Evolutionary conservation across 2,113 vertebrate species (phyloP), one percentile per base, ranked within the genome.

Genomic region (Chrysochloris asiatica): DNA sequence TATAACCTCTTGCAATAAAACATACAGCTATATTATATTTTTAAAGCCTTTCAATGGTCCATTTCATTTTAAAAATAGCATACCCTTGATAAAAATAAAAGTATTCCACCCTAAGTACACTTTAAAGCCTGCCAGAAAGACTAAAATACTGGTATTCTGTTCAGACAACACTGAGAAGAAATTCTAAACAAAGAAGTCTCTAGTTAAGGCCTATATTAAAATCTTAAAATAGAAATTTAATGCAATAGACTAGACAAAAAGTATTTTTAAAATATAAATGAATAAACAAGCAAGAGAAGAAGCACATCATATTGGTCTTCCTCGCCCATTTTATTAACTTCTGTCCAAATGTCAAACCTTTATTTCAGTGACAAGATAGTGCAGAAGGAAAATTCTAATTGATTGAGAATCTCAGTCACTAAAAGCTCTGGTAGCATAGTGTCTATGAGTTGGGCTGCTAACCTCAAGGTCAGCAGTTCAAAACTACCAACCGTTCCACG

Each of bases 201-300:
- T 76, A 88, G 56, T 41, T 92, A 88, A 93, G 80, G 12, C 52
- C 67, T 78, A 36, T 69, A 93, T 93, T 95, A 93, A 96, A 93
- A 89, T 83, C 59, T 92, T 85, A 93, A 89, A 95, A 83, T 94
- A 93, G 77, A 94, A 92, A 87, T 85, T 76, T 69, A 92, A 92
- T 93, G 24, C 76, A 13, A 83, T 81, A 67, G 76, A 3, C 52
- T 85, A 93, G 71, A 91, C 85, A 90, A 59, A 13, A 83, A 59
- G 22, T 48, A 52, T 89, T 93, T 96, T 90, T 47, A 83, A 92
- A 91, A 61, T 85, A 71, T 65, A 90, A 91, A 61, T 86, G 71
- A 94, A 73, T n/a, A 83, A 80, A 54, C 24, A 48, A 11, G 14
- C 33, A 86, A 24, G 84, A 82, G 43, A 67, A 71, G 30, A 61